Evolutionary conservation across 2,797 vertebrate genomes (phyloP).

Genomic region (Crypturellus tataupa): DNA sequence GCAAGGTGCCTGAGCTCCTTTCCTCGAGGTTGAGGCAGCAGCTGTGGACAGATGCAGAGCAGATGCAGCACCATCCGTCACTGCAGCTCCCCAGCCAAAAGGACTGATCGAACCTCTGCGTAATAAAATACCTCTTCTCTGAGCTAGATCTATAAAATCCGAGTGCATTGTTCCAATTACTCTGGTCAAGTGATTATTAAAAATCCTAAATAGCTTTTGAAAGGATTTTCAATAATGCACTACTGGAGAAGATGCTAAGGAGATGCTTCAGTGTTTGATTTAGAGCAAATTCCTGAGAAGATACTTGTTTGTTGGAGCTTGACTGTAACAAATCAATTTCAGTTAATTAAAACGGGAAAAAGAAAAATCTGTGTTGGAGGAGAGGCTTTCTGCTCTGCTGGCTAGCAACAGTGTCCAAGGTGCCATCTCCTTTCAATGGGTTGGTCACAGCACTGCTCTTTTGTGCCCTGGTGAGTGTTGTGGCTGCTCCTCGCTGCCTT

Average conservation of each 20-base stretch:
- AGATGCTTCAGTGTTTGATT: background rate
- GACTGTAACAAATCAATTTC: background rate
- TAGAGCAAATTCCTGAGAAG: background rate
- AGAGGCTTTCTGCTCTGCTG: background rate
- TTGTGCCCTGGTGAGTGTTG: background rate
- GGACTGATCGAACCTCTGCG: background rate
- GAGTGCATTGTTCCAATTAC: background rate
- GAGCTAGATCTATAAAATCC: background rate
- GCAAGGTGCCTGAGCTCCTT: background rate
- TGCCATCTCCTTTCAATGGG: background rate
- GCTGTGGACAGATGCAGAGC: background rate
- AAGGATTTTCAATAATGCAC: accelerated
- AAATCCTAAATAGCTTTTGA: background rate
- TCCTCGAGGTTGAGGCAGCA: background rate
- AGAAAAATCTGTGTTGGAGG: background rate
- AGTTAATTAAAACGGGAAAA: background rate
- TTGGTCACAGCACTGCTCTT: background rate
- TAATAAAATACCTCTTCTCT: background rate
- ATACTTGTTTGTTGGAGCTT: background rate
- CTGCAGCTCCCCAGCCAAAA: background rate
- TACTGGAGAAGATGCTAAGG: background rate
- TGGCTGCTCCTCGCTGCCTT: accelerated
- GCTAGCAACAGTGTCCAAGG: background rate
- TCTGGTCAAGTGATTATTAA: background rate
- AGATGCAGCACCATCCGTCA: accelerated